Conservation (phyloP, 2,888 invertebrate genomes). For the Piscicola geometra region DNA sequence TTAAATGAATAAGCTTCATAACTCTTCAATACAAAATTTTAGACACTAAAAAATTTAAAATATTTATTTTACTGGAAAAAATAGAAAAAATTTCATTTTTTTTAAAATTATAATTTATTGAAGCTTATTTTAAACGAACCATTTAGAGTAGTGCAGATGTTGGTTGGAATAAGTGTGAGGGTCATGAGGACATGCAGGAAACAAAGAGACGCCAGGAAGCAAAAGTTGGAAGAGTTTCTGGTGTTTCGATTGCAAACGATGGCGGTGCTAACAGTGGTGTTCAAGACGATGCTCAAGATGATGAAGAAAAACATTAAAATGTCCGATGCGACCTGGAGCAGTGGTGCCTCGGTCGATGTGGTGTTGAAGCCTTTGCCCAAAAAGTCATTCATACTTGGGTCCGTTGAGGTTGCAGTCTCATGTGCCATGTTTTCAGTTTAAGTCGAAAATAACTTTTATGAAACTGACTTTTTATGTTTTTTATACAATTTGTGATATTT, state of each 20-base stretch:
- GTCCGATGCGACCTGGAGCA: background rate
- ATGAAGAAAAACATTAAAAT: background rate
- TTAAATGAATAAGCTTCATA: background rate
- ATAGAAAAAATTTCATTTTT: background rate
- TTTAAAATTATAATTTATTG: background rate
- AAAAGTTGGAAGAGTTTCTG: constrained; percentile 6
- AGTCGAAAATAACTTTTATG: too few species aligned
- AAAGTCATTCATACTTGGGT: too few species aligned
- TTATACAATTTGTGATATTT: too few species aligned
- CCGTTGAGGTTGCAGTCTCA: too few species aligned
- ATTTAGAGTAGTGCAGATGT: background rate
- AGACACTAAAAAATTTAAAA: background rate
- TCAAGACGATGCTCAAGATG: background rate
- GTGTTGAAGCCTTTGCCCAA: too few species aligned
- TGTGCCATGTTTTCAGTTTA: too few species aligned
- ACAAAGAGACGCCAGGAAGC: constrained; percentile 7
- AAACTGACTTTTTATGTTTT: too few species aligned
- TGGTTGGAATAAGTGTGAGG: background rate
- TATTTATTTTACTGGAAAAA: background rate
- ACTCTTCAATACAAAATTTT: background rate
- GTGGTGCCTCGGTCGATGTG: too few species aligned
- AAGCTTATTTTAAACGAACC: background rate
- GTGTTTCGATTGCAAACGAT: background rate
- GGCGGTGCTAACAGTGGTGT: background rate
- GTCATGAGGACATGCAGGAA: background rate